Evolutionary conservation across 2,797 vertebrate species (phyloP).

Genomic region (Enteromius unitaeniatus): DNA sequence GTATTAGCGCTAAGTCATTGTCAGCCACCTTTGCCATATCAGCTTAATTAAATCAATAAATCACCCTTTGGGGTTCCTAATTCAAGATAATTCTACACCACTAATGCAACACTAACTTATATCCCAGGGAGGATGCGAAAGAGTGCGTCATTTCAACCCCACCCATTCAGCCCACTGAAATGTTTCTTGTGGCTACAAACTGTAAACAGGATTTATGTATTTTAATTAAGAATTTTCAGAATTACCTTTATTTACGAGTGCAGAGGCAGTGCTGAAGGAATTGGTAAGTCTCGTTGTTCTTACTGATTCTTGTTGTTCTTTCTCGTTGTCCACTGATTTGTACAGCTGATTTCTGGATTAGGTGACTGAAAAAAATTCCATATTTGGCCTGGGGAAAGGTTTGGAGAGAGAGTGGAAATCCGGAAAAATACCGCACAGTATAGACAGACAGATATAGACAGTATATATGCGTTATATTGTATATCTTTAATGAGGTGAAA

Average conservation of each 20-base stretch:
- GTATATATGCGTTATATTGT: background rate
- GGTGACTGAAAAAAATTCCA: constrained; percentile 33
- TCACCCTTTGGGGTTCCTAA: constrained; percentile 59
- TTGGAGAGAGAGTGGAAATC: background rate
- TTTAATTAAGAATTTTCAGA: constrained; percentile 83
- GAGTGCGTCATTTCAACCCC: constrained; percentile 20
- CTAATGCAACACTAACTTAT: constrained; percentile 54
- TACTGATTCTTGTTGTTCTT: constrained; percentile 68
- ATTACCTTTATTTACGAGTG: constrained; percentile 80
- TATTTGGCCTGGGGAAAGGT: background rate
- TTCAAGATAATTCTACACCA: constrained; percentile 55
- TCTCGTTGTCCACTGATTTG: constrained; percentile 64
- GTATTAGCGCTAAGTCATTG: background rate
- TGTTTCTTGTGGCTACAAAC: constrained; percentile 60
- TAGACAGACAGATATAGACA: background rate
- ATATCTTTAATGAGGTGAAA: constrained; percentile 25
- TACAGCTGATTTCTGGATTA: constrained; percentile 31
- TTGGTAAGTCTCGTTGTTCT: constrained; percentile 66
- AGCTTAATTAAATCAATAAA: constrained; percentile 69
- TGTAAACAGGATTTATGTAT: constrained; percentile 80
- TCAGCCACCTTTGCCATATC: constrained; percentile 51
- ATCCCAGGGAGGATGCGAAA: background rate
- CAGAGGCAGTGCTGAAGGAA: constrained; percentile 61
- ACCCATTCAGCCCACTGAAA: constrained; percentile 65
- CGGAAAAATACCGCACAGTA: background rate